Evolutionary conservation across 2,113 vertebrate genomes (phyloP), one percentile per base, ranked within the genome.

Genomic region (Aplodontia rufa): DNA sequence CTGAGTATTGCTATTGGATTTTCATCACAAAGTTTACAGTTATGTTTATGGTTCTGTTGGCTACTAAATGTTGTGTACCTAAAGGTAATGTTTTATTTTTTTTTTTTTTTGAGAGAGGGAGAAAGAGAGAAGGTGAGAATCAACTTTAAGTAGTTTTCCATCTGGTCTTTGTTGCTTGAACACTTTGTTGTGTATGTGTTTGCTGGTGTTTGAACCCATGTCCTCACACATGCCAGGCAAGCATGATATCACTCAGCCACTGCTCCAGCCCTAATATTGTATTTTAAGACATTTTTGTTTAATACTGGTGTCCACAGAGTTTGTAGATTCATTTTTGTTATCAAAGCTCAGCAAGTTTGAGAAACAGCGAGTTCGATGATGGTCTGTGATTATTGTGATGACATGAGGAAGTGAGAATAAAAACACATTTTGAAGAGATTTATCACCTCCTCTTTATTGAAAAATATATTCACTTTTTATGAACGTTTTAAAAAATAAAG

Each of bases 401-500:
- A 74, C 30, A 17, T 32, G 90, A 92, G 28, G 24, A 91, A 51
- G 66, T 47, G 19, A 71, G 82, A 82, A 6, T n/a, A 30, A 40
- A 85, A 26, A 8, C 58, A 69, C 20, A 83, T 45, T 17, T 74
- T 64, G 47, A 84, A 58, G 37, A 42, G 22, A 71, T 97, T 89
- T 95, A 40, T 42, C 16, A n/a, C 55, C 87, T 93, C 89, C 42
- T 83, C 26, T 88, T 88, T 84, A 87, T 93, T 71, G 93, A 94
- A 93, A 95, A 90, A 75, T 82, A 80, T 32, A 79, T 84, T 81
- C 28, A 72, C 24, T 85, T 78, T 8, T 55, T 93, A 24, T 76
- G 40, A 87, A 74, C 91, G 49, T 75, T 92, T 91, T 24, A 51
- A 96, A 76, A 82, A 20, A 81, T 87, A 58, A 90, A 32, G 32